phyloP scores from a whole-genome alignment of 2,113 vertebrate genomes.

The Dasyprocta punctata region DNA sequence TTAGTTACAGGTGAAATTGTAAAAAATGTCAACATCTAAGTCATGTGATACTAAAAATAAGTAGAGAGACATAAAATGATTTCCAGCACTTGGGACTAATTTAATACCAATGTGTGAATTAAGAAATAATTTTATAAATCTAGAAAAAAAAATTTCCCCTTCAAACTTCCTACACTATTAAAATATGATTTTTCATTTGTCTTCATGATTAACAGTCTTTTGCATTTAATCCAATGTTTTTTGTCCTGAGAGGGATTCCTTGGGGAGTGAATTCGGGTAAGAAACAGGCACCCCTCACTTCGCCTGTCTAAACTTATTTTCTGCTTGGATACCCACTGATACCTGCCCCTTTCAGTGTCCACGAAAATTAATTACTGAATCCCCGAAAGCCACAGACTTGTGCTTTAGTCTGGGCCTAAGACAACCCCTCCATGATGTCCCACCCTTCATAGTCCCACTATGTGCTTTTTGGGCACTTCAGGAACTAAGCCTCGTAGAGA shows the following conservation, averaged over 20 bases:
- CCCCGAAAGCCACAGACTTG: background rate
- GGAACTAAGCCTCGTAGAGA: background rate
- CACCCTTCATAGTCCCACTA: background rate
- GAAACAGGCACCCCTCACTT: background rate
- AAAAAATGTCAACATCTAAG: background rate
- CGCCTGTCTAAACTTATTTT: background rate
- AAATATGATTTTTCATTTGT: background rate
- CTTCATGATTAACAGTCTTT: background rate
- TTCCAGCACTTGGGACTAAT: background rate
- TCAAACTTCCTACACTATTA: background rate
- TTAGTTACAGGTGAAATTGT: background rate
- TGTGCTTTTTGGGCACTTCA: background rate
- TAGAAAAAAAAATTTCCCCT: background rate
- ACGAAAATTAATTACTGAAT: background rate
- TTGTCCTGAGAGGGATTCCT: background rate
- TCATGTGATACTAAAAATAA: background rate
- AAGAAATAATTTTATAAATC: background rate
- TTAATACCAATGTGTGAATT: background rate
- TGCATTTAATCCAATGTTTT: background rate
- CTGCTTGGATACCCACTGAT: background rate
- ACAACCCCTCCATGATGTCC: rapidly evolving
- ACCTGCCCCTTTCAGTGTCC: background rate
- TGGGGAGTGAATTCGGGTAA: background rate
- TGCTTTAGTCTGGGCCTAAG: background rate
- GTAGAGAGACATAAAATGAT: background rate